Conservation (phyloP, 2,888 invertebrate genomes). For the Fragum fragum region DNA sequence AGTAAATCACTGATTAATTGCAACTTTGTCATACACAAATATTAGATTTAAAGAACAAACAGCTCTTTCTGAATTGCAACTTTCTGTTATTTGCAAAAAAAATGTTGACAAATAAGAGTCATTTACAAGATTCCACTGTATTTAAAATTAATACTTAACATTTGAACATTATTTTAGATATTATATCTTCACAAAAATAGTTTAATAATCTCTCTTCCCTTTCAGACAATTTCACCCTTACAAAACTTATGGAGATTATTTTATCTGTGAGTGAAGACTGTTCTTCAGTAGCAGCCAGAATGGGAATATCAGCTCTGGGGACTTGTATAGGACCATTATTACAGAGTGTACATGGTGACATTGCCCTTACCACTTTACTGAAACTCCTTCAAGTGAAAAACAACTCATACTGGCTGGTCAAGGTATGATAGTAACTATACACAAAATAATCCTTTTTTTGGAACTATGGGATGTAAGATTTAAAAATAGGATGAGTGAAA, state of each 20-base stretch:
- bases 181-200: background rate
- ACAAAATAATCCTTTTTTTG: no score
- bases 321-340: slow-evolving; percentile 89
- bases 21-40: no score
- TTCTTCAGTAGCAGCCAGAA: slow-evolving; percentile 92
- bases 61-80: no score
- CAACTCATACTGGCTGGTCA: slow-evolving; percentile 95
- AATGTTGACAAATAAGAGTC: no score
- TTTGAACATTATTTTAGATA: no score
- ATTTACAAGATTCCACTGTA: no score
- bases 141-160: no score
- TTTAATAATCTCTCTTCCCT: slow-evolving; percentile 18
- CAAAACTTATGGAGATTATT: slow-evolving; percentile 81
- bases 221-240: slow-evolving; percentile 71
- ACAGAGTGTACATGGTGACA: slow-evolving; percentile 89
- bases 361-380: slow-evolving; percentile 89
- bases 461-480: no score
- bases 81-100: no score
- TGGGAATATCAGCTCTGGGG: slow-evolving; percentile 90
- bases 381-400: slow-evolving; percentile 90
- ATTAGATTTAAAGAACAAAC: no score
- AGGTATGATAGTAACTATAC: slow-evolving; percentile 89
- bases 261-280: slow-evolving; percentile 87
- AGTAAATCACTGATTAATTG: no score
- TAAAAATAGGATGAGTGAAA: no score